These are phyloP conservation scores for Xestia ashworthii DNA, from an alignment of 2,888 invertebrate genomes.

Conservation along the genomic window DNA sequence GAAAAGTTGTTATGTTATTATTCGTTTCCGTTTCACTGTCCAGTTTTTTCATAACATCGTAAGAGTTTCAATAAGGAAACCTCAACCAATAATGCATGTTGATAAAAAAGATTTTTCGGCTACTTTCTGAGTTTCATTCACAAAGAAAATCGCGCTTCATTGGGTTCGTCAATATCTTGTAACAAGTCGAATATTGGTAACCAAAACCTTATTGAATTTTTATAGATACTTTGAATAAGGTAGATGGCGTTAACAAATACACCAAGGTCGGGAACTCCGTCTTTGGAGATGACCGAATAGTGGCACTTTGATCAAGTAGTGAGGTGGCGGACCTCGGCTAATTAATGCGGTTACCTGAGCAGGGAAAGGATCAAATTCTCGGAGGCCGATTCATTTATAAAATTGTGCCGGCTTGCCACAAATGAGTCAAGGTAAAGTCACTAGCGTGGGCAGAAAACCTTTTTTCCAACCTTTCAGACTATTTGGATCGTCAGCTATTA, in stretches of 20 bases:
- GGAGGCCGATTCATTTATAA: slow-evolving; percentile 60
- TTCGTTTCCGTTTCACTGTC: slow-evolving; percentile 11
- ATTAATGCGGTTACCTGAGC: slow-evolving; percentile 61
- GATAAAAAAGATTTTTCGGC: slow-evolving; percentile 27
- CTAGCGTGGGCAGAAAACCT: slow-evolving; percentile 45
- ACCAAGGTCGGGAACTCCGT: neutral
- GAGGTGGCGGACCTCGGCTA: slow-evolving; percentile 35
- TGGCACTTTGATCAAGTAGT: slow-evolving; percentile 60
- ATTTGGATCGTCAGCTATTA: slow-evolving; percentile 37
- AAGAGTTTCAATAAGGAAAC: slow-evolving; percentile 33
- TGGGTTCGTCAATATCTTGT: slow-evolving; percentile 31
- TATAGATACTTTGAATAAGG: neutral
- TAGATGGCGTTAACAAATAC: slow-evolving; percentile 9
- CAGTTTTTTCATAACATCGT: slow-evolving; percentile 17
- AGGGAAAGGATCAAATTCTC: slow-evolving; percentile 62
- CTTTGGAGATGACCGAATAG: slow-evolving; percentile 40
- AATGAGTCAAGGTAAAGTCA: slow-evolving; percentile 43
- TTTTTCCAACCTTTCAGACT: slow-evolving; percentile 42
- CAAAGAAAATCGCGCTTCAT: slow-evolving; percentile 42
- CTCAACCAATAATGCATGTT: slow-evolving; percentile 29
- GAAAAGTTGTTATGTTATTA: slow-evolving; percentile 27
- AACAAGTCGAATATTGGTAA: slow-evolving; percentile 13
- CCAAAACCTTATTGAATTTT: slow-evolving; percentile 6
- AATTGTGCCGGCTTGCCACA: slow-evolving; percentile 53
- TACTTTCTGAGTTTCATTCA: slow-evolving; percentile 22